Evolutionary conservation across 1,140 invertebrate genomes (phyloP), one percentile per base, ranked within the genome.

Genomic region (Glossosoma conforme): DNA sequence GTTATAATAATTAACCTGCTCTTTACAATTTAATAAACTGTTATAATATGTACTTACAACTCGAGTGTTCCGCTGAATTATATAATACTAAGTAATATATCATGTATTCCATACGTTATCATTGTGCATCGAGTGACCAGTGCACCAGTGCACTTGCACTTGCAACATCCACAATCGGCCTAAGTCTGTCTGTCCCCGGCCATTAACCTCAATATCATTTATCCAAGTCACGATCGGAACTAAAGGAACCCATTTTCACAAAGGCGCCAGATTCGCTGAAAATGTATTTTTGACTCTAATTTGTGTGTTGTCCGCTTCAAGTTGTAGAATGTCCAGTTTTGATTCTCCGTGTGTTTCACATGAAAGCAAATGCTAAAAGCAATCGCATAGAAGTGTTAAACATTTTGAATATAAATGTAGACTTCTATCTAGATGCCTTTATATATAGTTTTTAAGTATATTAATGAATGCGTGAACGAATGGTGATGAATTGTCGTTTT

Each of bases 401-500:
- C 56, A 58, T 58, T 58, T 58, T 58, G 56, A 49, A 54, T 58
- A 51, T 58, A 58, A 58, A 58, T 58, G 52, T 54, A 58, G 52
- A 58, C 52, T 58, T 58, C 43, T 58, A 54, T 58, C 51, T 58
- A 58, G 56, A 58, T 58, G 56, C 56, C 56, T 58, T 58, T 58
- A 58, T 58, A 58, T 54, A 54, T 53, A 53, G 40, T 44, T 48
- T 42, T 22, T 54, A 54, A 54, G 52, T 43, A 54, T 48, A 38
- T 28, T 46, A 32, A 54, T 21, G 44, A 42, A 47, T 42, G 17
- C 44, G 8, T n/a, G 17, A 11, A 22, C 32, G 50, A 46, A 45
- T 45, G 43, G 42, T 8, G 52, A 47, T 10, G 52, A 47, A 42
- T 47, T 38, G 13, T 32, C 13, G 50, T 44, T 24, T 47, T 21